A percentile compares a stretch with the other conserved stretches of the same genome.
Evolutionary conservation across 2,113 vertebrate genomes (phyloP).

Genomic region (Heterotis niloticus): DNA sequence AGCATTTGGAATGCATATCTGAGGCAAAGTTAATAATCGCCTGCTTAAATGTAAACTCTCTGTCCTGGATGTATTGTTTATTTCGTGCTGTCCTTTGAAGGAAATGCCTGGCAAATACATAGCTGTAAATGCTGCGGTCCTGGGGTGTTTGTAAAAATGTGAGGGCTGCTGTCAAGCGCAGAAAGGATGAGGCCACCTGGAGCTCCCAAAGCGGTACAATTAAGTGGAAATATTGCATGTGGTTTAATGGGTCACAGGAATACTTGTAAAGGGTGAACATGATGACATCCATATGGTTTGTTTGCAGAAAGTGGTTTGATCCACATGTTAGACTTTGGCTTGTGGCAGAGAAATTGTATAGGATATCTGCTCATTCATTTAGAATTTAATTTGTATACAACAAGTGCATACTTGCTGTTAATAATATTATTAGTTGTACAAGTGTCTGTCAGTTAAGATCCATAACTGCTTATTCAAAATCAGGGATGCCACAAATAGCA

Average conservation of each 20-base stretch:
- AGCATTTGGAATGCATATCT: too few species aligned
- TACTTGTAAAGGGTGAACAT: neutral
- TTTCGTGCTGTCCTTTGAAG: too few species aligned
- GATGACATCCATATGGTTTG: neutral
- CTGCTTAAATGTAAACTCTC: too few species aligned
- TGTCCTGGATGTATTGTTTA: too few species aligned
- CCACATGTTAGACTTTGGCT: neutral
- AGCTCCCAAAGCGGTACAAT: slow-evolving; percentile 49
- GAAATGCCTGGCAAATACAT: slow-evolving; percentile 49
- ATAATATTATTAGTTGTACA: too few species aligned
- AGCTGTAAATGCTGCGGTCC: slow-evolving; percentile 59
- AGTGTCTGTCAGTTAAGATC: too few species aligned
- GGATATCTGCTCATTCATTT: neutral
- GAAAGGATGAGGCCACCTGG: slow-evolving; percentile 50
- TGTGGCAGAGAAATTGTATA: neutral
- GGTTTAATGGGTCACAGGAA: slow-evolving; percentile 40
- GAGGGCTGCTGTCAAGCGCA: slow-evolving; percentile 47
- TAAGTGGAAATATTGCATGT: slow-evolving; percentile 42
- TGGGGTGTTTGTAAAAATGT: slow-evolving; percentile 39
- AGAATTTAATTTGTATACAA: too few species aligned
- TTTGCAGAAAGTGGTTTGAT: neutral
- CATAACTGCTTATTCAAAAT: too few species aligned
- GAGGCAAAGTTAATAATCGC: too few species aligned
- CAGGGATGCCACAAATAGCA: too few species aligned
- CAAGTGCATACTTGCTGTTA: too few species aligned